Base-by-base conservation (phyloP, 2,888 invertebrate genomes). In the Rhagonycha lutea region DNA sequence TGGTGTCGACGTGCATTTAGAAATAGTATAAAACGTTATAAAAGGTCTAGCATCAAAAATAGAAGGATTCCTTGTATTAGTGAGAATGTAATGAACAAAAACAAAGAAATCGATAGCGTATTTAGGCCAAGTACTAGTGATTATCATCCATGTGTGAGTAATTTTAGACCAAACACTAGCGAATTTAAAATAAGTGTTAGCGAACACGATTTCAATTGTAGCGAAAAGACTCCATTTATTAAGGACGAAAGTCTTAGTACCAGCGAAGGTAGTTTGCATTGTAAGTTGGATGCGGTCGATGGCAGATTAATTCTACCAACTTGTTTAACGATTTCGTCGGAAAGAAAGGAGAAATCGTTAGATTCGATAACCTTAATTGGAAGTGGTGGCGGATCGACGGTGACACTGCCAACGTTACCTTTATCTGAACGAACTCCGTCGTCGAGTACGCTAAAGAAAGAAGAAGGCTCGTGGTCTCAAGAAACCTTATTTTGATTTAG, bases 401-500 rank as follows among this genome's bases (percentile, higher is more conserved):
- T 81, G 70, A 79, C 82, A 61, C 78, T 83, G 65, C 81, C 83
- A 14, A 82, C 82, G 70, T 78, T 83, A 82, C 78, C 86, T 83
- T 68, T 88, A 84, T 75, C 86, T 83, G 79, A 87, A 82, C 80
- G 85, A 84, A 82, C 86, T 81, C 70, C 76, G n/a, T 81, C 86
- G 29, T 74, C 78, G 18, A 83, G 83, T 87, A 84, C 86, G 89
- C 82, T 79, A 86, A 81, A 86, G 86, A 79, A 81, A 86, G 88
- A 88, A 83, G 87, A 88, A 80, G 86, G 87, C 76, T 91, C 91
- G 79, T 93, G 93, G 91, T 93, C 94, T 80, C 93, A 93, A 85
- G 95, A 95, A 90, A 95, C 95, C 84, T 91, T 95, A 85, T 95
- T 95, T 91, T 95, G 93, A 76, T 61, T 78, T 71, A 75, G 70